Evolutionary conservation across 2,797 vertebrate genomes (phyloP).

Genomic region (Apogon hyalosoma): DNA sequence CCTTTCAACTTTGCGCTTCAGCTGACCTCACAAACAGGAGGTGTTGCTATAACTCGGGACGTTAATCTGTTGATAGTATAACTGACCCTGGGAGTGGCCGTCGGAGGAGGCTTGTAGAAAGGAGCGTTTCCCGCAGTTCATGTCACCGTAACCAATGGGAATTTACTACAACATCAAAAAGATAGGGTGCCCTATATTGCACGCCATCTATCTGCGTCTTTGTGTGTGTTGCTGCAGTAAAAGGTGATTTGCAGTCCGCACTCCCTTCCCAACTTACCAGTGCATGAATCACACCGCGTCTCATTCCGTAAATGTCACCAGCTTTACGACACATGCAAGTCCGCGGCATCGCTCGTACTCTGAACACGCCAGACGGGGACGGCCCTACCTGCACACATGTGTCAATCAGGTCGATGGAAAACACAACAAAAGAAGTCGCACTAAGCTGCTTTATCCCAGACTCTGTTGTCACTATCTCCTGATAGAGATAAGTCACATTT

Average conservation of each 20-base stretch:
- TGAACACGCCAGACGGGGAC: conserved; percentile 3
- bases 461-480: conserved; percentile 1
- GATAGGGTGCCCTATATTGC: conserved; percentile 37
- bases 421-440: conserved; percentile 3
- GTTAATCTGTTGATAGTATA: conserved; percentile 7
- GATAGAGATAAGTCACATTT: conserved; percentile 14
- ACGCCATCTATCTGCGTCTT: conserved; percentile 30
- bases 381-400: neutral
- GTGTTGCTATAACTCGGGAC: neutral
- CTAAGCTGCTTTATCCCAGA: conserved; percentile 13
- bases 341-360: conserved; percentile 16
- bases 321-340: conserved; percentile 47
- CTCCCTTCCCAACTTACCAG: conserved; percentile 28
- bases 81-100: conserved; percentile 1
- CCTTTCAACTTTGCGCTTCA: conserved; percentile 27
- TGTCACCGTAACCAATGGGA: conserved; percentile 38
- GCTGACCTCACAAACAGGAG: conserved; percentile 30
- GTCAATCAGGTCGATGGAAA: conserved; percentile 2
- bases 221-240: conserved; percentile 52
- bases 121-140: conserved; percentile 17
- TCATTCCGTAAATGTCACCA: conserved; percentile 68
- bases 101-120: neutral
- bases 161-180: conserved; percentile 70
- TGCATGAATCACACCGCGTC: conserved; percentile 60
- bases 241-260: conserved; percentile 60